Evolutionary conservation across 2,797 vertebrate species (phyloP), one percentile per base, ranked within the genome.

Genomic region (Erethizon dorsatum): DNA sequence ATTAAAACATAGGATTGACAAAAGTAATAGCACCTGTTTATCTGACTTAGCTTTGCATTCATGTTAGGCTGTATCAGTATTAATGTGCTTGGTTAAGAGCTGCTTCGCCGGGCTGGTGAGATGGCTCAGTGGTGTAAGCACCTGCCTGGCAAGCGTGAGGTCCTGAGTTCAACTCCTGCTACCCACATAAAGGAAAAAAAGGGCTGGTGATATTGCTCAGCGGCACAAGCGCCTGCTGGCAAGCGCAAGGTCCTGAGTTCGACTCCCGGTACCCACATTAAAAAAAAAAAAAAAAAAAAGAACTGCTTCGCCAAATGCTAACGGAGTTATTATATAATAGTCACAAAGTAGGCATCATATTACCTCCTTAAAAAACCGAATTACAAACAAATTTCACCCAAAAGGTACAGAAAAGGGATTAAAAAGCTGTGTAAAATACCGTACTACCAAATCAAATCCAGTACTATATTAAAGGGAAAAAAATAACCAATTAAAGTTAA

Each of bases 401-500:
- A 93, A 83, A 80, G 61, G 52, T 77, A 95, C 84, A 92, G 80
- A 97, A 75, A 90, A 94, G 41, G 45, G 67, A 85, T 33, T 84
- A 56, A 84, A 14, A 52, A 82, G 33, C 79, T 93, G 7, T 89
- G 69, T 95, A 80, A 95, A 97, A 96, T 75, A 95, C 20, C 14
- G 22, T 45, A 45, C 63, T 87, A 84, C 80, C 77, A 96, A 95
- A 93, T 95, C 95, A 97, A 96, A 96, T 89, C 41, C 26, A 88
- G 54, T 28, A 57, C 80, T 86, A 56, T 83, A 91, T 52, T 94
- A 87, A 95, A 59, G 57, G 92, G 91, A 94, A 95, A 95, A 96
- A 97, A 78, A 92, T 87, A 92, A 71, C 31, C 88, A 93, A 97
- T 96, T 96, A 92, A 96, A 97, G 75, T 91, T 92, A 88, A 97